Evolutionary conservation across 2,888 invertebrate genomes (phyloP), one percentile per base, ranked within the genome.

Genomic region (Drosophila hawaiiensis): DNA sequence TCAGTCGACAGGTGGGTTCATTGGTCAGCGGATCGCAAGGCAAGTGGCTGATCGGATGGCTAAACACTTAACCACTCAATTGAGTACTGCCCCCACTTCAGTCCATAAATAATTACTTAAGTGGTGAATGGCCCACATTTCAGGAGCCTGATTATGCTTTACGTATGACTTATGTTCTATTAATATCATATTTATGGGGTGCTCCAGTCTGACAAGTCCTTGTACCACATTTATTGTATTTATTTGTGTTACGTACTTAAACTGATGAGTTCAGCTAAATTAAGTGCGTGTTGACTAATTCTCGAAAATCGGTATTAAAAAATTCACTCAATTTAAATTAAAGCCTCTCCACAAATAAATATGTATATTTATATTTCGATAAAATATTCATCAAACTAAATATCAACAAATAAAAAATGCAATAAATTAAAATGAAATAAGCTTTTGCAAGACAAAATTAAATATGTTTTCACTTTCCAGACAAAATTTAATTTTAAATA

Each of bases 101-200:
- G 59, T 35, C 28, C 33, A 49, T 60, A 68, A 65, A 80, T 65
- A 76, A 68, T 68, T 65, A 59, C 59, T 43, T 56, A 59, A 71
- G 55, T 68, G 68, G 58, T 49, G 37, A 67, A 67, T 58, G 39
- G 33, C 52, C 60, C 61, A 19, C 31, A 50, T 53, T 62, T 71
- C 5, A 56, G 14, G 22, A 16, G 19, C 65, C 43, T 52, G 47
- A 39, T 28, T 63, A 54, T 47, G 63, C 16, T 9, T n/a, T 49
- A 19, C 22, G 33, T 19, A n/a, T 39, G 28, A 55, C 29, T 35
- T 33, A 25, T 64, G 31, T 69, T 35, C 60, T 58, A 75, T 61
- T 50, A 64, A 70, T 80, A 69, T 39, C 29, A 22, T n/a, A 33
- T 16, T 16, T 22, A 52, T 22, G 12, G 5, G 5, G 5, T 5